These are phyloP conservation scores for Oxyscelio sp. DNA, from an alignment of 2,888 invertebrate genomes.

Conservation along the genomic window DNA sequence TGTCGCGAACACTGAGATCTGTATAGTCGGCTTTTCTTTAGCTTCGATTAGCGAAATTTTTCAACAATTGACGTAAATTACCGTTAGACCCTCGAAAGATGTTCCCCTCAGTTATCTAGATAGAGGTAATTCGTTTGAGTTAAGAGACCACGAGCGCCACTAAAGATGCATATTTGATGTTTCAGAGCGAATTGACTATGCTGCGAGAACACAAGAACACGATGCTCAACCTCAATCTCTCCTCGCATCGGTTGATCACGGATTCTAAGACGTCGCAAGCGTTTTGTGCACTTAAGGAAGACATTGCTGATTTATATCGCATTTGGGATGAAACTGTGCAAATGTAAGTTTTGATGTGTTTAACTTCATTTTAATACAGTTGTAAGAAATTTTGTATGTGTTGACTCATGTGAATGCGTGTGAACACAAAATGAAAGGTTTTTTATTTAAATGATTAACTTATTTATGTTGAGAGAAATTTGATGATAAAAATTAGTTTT, in stretches of 20 bases:
- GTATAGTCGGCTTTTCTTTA: no score
- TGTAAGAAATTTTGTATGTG: no score
- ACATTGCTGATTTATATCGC: conserved; percentile 91
- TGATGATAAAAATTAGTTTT: no score
- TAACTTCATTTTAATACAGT: no score
- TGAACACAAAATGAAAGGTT: no score
- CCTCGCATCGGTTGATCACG: conserved; percentile 90
- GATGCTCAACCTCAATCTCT: conserved; percentile 91
- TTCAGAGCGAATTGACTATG: conserved; percentile 91
- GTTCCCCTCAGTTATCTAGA: conserved; percentile 75
- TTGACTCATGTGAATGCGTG: no score
- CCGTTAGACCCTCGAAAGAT: conserved; percentile 74
- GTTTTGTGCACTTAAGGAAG: conserved; percentile 90
- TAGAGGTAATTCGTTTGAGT: conserved; percentile 86
- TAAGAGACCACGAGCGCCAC: conserved; percentile 80
- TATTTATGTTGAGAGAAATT: no score
- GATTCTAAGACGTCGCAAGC: conserved; percentile 89
- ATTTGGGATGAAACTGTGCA: conserved; percentile 92
- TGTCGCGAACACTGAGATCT: no score
- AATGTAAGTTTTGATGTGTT: conserved; percentile 89
- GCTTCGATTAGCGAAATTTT: conserved; percentile 55
- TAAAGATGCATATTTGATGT: conserved; percentile 86
- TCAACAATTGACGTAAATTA: conserved; percentile 77
- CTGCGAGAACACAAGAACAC: conserved; percentile 90
- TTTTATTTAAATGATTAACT: no score